These are phyloP conservation scores for Terrapene triunguis DNA, from an alignment of 2,113 vertebrate species.

Conservation along the genomic window DNA sequence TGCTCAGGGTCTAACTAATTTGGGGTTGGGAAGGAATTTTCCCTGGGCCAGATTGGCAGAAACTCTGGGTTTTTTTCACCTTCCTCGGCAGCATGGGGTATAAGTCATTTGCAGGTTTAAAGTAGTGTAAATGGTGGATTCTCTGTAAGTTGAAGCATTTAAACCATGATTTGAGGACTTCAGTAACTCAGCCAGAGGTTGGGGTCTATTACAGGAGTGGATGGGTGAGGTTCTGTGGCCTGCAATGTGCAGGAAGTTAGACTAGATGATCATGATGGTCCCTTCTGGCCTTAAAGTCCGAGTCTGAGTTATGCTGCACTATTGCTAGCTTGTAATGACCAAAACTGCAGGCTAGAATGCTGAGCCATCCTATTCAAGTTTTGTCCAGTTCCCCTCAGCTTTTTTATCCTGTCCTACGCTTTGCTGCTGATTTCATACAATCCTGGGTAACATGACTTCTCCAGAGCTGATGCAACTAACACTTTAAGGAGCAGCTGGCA, in stretches of 20 bases:
- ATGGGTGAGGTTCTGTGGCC: not conserved
- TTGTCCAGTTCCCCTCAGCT: not conserved
- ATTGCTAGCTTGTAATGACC: not conserved
- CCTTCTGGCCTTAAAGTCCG: not conserved
- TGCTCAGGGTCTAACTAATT: not conserved
- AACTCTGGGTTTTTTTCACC: not conserved
- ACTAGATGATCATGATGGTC: not conserved
- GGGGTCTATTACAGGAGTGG: not conserved
- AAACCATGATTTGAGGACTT: not conserved
- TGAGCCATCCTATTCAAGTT: not conserved
- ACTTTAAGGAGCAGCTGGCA: slow-evolving; percentile 48
- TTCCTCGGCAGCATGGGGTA: not conserved
- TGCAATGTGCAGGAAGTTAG: not conserved
- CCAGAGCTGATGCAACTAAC: not conserved
- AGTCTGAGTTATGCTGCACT: not conserved
- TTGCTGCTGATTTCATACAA: not conserved
- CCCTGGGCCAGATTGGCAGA: not conserved
- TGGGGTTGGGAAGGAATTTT: not conserved
- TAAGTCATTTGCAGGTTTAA: not conserved
- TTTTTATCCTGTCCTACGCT: not conserved
- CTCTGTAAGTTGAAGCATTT: not conserved
- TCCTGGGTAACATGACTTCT: not conserved
- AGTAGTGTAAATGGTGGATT: not conserved
- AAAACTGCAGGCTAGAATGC: not conserved
- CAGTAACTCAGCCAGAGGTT: not conserved